Evolutionary conservation across 2,797 vertebrate species (phyloP).

Genomic region (Coluber constrictor): DNA sequence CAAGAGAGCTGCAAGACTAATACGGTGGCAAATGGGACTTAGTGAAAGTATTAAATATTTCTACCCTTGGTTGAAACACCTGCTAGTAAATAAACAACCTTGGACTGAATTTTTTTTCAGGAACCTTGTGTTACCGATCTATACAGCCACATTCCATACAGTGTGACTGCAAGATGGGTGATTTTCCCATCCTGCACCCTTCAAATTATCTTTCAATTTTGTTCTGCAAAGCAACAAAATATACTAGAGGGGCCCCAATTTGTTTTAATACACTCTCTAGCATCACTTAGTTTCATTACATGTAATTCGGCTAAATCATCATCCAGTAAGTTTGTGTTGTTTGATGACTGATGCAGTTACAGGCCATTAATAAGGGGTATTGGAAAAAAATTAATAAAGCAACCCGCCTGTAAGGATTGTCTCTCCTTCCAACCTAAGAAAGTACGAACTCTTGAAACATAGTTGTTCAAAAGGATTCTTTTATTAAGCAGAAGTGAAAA

Average conservation of each 20-base stretch:
- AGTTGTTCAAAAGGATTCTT: too few relatives aligned
- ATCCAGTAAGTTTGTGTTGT: slow-evolving; percentile 41
- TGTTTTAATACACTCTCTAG: slow-evolving; percentile 48
- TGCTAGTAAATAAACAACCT: not conserved
- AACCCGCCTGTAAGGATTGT: not conserved
- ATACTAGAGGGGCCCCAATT: slow-evolving; percentile 33
- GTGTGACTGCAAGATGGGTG: accelerated
- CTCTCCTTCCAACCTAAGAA: too few relatives aligned
- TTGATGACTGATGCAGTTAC: slow-evolving; percentile 53
- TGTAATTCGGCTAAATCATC: slow-evolving; percentile 41
- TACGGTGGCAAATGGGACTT: not conserved
- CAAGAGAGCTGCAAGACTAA: not conserved
- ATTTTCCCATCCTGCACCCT: slow-evolving; percentile 30
- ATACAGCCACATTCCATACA: slow-evolving; percentile 12
- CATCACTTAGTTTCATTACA: slow-evolving; percentile 47
- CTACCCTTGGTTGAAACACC: too few relatives aligned
- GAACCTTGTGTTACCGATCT: not conserved
- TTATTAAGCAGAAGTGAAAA: too few relatives aligned
- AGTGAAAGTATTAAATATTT: not conserved
- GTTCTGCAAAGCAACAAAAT: slow-evolving; percentile 19
- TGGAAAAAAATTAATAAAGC: slow-evolving; percentile 38
- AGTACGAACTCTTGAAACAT: too few relatives aligned
- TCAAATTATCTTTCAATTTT: slow-evolving; percentile 13
- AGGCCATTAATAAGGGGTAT: not conserved
- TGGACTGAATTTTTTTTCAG: not conserved